Evolutionary conservation across 2,888 invertebrate genomes (phyloP), one percentile per base, ranked within the genome.

Genomic region (Nysson spinosus): DNA sequence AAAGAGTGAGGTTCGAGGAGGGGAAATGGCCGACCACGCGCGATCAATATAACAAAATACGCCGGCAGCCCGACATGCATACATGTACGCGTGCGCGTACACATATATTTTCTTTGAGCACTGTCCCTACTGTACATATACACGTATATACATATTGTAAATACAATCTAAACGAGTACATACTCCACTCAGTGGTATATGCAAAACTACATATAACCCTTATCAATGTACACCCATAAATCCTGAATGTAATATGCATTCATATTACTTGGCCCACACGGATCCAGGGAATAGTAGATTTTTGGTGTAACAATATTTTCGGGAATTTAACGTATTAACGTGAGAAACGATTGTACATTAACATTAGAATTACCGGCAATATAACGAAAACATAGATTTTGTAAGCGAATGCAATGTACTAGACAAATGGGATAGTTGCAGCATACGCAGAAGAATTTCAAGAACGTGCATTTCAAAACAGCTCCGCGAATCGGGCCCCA

Each of bases 1-100:
- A 72, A 75, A 69, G 75, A 78, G 72, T 50, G 72, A 60, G 64
- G 72, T 55, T 56, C 72, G 68, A 61, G 65, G 67, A 72, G 74
- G 76, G 73, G 82, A 78, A 81, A 81, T 83, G 84, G 86, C 80
- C 82, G 83, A 83, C 82, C 80, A 83, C 82, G 82, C 82, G 80
- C 87, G 86, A 86, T 86, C 86, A 87, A 87, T 87, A 87, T 86
- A 86, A 86, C 86, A 86, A 87, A 87, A 87, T 87, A 87, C 85
- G 83, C 83, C 83, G 84, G 82, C 84, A 85, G 82, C 79, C 79
- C 81, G 80, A 75, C 80, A 77, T 77, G 69, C 68, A 75, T 66
- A 71, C 69, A 63, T 60, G 71, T 67, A 72, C 77, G 66, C 71
- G 66, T 56, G 67, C 67, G 66, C 61, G 52, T 46, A 55, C 64